Evolutionary conservation across 2,113 vertebrate species (phyloP).

Genomic region (Hemibagrus wyckioides): DNA sequence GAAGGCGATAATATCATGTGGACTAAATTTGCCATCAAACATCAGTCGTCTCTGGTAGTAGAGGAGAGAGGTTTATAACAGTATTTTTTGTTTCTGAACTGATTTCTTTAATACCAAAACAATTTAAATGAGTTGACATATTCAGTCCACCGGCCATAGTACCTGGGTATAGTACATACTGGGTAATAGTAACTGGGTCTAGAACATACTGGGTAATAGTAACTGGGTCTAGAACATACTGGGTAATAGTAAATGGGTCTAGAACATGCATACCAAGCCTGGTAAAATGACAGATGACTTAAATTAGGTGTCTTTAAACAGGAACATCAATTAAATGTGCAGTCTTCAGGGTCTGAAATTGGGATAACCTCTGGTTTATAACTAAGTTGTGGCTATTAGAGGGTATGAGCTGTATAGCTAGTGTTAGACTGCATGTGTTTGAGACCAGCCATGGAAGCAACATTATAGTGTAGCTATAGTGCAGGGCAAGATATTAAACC

Average conservation of each 20-base stretch:
- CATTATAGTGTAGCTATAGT: background rate
- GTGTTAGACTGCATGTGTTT: background rate
- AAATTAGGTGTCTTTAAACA: background rate
- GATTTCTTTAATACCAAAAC: slow-evolving; percentile 1
- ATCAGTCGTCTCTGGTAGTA: slow-evolving; percentile 10
- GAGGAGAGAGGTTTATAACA: slow-evolving; percentile 18
- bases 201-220: background rate
- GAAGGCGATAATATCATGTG: slow-evolving; percentile 31
- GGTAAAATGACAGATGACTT: background rate
- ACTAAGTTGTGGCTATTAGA: background rate
- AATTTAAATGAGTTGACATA: background rate
- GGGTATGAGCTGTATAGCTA: background rate
- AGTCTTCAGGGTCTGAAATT: background rate
- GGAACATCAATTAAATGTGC: background rate
- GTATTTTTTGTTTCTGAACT: slow-evolving; percentile 6
- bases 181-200: background rate
- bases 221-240: background rate
- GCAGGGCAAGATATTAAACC: background rate
- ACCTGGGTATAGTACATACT: background rate
- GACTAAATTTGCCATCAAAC: slow-evolving; percentile 28
- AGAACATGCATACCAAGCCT: background rate
- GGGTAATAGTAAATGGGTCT: too few relatives aligned
- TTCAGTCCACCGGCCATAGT: background rate
- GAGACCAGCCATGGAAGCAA: background rate
- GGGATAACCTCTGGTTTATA: background rate